phyloP scores from a whole-genome alignment of 2,888 invertebrate species.

The Synergus umbraculus region DNA sequence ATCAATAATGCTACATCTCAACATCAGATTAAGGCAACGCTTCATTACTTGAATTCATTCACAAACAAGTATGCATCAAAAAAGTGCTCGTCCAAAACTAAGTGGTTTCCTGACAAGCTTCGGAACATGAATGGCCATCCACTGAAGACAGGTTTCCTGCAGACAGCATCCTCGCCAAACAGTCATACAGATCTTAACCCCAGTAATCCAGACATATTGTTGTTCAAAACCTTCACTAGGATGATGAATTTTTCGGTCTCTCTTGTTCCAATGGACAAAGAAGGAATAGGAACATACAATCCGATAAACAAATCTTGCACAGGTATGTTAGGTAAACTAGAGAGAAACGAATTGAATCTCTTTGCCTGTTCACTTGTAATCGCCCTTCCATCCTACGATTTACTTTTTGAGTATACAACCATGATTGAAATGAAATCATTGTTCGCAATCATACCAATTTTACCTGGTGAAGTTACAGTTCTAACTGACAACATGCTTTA shows the following conservation, averaged over 20 bases:
- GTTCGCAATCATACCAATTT: background rate
- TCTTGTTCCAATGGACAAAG: background rate
- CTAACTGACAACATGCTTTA: background rate
- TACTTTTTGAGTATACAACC: background rate
- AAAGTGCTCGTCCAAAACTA: background rate
- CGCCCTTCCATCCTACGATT: background rate
- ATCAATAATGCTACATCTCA: background rate
- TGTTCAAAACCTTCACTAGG: background rate
- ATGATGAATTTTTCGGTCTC: background rate
- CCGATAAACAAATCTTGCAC: background rate
- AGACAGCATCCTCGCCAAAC: background rate
- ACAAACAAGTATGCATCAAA: background rate
- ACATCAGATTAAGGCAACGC: background rate
- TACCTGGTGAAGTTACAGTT: background rate
- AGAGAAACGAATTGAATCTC: background rate
- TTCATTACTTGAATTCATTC: background rate
- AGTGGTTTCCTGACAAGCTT: background rate
- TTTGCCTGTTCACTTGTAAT: background rate
- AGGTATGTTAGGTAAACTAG: background rate
- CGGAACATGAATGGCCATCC: background rate
- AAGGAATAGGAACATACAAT: background rate
- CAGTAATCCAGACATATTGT: background rate
- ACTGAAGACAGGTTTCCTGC: background rate
- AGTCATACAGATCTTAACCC: background rate
- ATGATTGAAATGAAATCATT: background rate